Conservation (phyloP, 2,797 vertebrate genomes). For the Somateria mollissima region DNA sequence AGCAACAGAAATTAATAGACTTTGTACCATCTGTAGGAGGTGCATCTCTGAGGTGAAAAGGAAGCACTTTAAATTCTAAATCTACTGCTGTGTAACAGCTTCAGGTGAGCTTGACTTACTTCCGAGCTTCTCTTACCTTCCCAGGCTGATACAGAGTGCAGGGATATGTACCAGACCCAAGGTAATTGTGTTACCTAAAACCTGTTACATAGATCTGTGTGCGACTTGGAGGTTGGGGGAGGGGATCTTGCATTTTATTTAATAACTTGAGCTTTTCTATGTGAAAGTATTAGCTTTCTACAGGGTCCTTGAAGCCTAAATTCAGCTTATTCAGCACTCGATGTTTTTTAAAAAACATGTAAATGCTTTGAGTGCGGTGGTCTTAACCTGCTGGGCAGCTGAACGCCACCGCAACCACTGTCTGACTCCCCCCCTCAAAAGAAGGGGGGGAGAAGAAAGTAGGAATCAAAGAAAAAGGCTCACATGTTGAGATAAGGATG, state of each 20-base stretch:
- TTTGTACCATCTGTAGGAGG: not conserved
- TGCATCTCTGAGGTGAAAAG: not conserved
- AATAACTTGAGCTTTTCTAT: not conserved
- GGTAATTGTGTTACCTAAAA: not conserved
- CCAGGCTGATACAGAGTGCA: not conserved
- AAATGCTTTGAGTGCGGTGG: not conserved
- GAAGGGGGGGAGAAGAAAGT: too few relatives aligned
- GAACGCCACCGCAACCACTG: too few relatives aligned
- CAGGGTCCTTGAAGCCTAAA: not conserved
- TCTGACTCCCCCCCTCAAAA: too few relatives aligned
- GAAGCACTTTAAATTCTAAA: constrained; percentile 4
- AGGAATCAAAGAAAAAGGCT: too few relatives aligned
- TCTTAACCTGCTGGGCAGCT: too few relatives aligned
- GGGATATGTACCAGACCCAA: not conserved
- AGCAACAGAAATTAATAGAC: not conserved
- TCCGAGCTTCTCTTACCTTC: constrained; percentile 1
- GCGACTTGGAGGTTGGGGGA: not conserved
- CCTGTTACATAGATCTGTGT: not conserved
- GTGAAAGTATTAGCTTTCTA: not conserved
- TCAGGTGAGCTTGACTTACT: not conserved
- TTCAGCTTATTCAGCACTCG: not conserved
- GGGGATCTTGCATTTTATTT: not conserved
- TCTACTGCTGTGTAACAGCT: not conserved
- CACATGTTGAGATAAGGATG: too few relatives aligned
- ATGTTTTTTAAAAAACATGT: not conserved